Base-by-base conservation (phyloP, 2,797 vertebrate species). In the Valencia hispanica region DNA sequence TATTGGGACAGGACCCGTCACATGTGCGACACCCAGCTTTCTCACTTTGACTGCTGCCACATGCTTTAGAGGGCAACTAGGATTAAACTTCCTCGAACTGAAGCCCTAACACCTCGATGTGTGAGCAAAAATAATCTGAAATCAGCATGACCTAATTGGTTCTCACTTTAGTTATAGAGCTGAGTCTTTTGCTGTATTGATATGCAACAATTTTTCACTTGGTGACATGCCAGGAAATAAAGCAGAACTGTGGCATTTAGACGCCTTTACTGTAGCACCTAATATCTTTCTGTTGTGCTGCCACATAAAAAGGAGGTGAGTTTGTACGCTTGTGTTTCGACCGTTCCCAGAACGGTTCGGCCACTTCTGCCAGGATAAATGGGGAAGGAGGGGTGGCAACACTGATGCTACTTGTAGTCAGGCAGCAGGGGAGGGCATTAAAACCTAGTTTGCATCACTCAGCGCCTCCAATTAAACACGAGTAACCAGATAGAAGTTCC, bases 391-490 rank as follows among this genome's bases (percentile, higher is more conserved):
- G 83, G 79, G 87, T 70, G 85, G 90, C 88, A 93, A 86, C 90
- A 86, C 80, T 77, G 89, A 89, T 89, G 89, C 87, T 88, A 89
- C 91, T 90, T 92, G 93, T 90, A 91, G 91, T 89, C 80, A 53
- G 91, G 92, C 93, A 93, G 93, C 92, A 91, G 93, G 93, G 91
- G 91, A 93, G 92, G 93, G 89, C 91, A 94, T 94, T 95, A 94
- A 94, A 92, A 89, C 82, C 92, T 91, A 92, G 91, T 93, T 94
- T 94, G 93, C 93, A 94, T 94, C 94, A 95, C 92, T 95, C 94
- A 94, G 92, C 82, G 90, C 90, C 88, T 95, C 94, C 94, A 95
- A 95, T 95, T 95, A 95, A 95, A 95, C 93, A 94, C 87, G 87
- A 95, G 95, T 94, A 95, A 94, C 92, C 91, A 92, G 89, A 93